Evolutionary conservation across 2,888 invertebrate genomes (phyloP).

Genomic region (Drosophila basisetae): DNA sequence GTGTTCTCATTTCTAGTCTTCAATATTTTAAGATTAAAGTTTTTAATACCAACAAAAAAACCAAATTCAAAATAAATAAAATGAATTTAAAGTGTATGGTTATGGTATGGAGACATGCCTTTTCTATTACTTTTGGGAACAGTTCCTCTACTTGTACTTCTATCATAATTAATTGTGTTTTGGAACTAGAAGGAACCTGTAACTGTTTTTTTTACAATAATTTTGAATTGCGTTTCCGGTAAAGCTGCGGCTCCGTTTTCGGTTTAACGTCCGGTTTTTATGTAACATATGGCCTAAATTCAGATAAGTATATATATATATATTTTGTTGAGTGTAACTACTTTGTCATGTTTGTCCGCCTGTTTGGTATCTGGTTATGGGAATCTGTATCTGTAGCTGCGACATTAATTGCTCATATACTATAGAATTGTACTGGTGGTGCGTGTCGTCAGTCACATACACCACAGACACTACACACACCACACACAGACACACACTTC

Average conservation of each 20-base stretch:
- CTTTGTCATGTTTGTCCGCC: conserved; percentile 4
- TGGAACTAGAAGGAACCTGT: background rate
- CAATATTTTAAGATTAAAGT: background rate
- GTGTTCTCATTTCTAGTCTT: background rate
- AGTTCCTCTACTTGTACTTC: background rate
- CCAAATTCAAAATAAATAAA: background rate
- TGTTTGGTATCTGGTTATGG: conserved; percentile 31
- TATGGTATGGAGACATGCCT: background rate
- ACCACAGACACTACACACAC: conserved; percentile 16
- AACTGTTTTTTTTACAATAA: too few relatives aligned
- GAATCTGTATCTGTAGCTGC: conserved; percentile 50
- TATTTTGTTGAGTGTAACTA: conserved; percentile 1
- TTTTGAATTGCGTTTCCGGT: background rate
- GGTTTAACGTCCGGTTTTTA: too few relatives aligned
- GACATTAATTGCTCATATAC: conserved; percentile 29
- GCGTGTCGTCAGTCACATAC: conserved; percentile 62
- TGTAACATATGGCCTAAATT: background rate
- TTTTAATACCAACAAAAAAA: background rate
- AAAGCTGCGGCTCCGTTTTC: background rate
- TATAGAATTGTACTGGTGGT: conserved; percentile 20
- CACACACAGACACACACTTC: conserved; percentile 38
- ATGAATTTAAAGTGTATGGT: background rate
- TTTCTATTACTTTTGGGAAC: background rate
- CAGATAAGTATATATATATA: background rate
- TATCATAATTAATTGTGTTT: background rate